phyloP scores from a whole-genome alignment of 2,113 vertebrate genomes.

The Phrynosoma blainvillii region DNA sequence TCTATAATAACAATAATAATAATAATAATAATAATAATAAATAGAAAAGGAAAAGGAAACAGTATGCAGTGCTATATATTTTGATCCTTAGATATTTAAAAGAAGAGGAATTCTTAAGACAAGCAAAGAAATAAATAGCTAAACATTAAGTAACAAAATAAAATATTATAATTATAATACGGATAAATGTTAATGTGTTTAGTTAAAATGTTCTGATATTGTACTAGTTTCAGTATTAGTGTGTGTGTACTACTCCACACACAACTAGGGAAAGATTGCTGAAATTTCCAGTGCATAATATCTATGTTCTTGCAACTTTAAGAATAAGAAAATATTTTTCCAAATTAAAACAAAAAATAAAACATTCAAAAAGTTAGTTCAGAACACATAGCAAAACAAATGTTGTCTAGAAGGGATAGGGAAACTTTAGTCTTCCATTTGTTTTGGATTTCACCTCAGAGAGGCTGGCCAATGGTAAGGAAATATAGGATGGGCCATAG shows the following conservation, averaged over 20 bases:
- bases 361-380: background rate
- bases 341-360: background rate
- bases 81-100: background rate
- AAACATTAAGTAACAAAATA: background rate
- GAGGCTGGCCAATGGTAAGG: background rate
- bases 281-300: conserved; percentile 27
- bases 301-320: background rate
- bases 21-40: background rate
- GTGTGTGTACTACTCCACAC: background rate
- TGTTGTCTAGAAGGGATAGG: background rate
- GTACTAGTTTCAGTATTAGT: background rate
- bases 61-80: background rate
- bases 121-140: background rate
- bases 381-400: conserved; percentile 8
- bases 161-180: background rate
- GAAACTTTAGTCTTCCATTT: background rate
- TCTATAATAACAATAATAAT: no score
- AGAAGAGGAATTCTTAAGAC: background rate
- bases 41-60: background rate
- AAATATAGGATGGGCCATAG: background rate
- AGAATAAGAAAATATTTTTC: background rate
- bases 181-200: background rate
- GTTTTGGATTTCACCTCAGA: background rate
- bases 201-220: background rate
- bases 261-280: background rate